phyloP scores from a whole-genome alignment of 2,113 vertebrate genomes.

The Ammodytes dubius region DNA sequence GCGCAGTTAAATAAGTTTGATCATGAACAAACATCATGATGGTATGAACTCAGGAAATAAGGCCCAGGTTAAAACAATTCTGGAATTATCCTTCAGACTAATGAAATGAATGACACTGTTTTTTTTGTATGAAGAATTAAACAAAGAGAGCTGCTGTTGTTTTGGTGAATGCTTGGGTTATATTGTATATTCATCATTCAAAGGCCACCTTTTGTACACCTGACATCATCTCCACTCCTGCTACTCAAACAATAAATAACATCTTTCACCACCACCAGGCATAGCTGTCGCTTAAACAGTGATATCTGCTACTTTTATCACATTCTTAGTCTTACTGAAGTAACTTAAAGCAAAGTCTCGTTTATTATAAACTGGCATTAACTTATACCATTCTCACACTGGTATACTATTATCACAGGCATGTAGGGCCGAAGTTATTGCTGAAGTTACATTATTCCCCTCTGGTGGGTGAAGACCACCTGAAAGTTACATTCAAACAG shows the following conservation, averaged over 20 bases:
- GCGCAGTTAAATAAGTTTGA: not conserved
- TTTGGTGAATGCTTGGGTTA: slow-evolving; percentile 32
- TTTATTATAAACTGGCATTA: slow-evolving; percentile 34
- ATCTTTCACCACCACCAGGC: slow-evolving; percentile 47
- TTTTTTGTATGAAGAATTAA: slow-evolving; percentile 4
- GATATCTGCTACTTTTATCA: slow-evolving; percentile 80
- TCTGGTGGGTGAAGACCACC: slow-evolving; percentile 46
- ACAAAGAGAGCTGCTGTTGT: slow-evolving; percentile 28
- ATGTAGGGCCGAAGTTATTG: slow-evolving; percentile 44
- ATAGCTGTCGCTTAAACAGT: slow-evolving; percentile 68
- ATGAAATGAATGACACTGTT: slow-evolving; percentile 2
- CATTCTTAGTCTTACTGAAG: slow-evolving; percentile 71
- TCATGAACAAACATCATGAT: slow-evolving; percentile 1
- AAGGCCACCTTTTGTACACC: slow-evolving; percentile 53
- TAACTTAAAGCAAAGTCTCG: slow-evolving; percentile 57
- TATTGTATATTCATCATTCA: slow-evolving; percentile 46
- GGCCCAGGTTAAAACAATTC: slow-evolving; percentile 15
- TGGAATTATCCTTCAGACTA: slow-evolving; percentile 23
- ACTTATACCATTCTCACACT: slow-evolving; percentile 32
- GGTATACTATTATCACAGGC: slow-evolving; percentile 37
- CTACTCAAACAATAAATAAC: slow-evolving; percentile 76
- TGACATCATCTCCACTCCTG: slow-evolving; percentile 41
- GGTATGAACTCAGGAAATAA: slow-evolving; percentile 7
- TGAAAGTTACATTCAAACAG: slow-evolving; percentile 72
- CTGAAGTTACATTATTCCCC: slow-evolving; percentile 42